Evolutionary conservation across 2,113 vertebrate genomes (phyloP).

Genomic region (Chaetodon auriga): DNA sequence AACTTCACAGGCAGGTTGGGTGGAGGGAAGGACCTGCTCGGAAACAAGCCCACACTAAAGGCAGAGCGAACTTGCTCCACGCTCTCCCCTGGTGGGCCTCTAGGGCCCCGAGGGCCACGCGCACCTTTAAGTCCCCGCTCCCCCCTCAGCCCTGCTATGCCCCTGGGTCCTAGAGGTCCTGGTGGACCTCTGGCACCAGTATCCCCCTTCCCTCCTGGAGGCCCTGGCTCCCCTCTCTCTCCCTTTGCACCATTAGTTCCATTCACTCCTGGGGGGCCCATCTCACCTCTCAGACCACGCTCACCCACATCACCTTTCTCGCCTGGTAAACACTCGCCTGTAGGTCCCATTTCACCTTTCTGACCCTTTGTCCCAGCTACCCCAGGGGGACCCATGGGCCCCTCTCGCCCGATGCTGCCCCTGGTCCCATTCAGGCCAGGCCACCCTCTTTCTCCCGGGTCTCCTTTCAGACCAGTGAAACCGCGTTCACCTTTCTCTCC

Average conservation of each 20-base stretch:
- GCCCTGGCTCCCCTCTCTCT: conserved; percentile 77
- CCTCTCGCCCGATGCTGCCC: conserved; percentile 81
- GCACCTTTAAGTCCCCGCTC: conserved; percentile 88
- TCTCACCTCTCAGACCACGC: conserved; percentile 85
- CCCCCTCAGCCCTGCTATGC: conserved; percentile 86
- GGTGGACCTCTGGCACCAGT: conserved; percentile 81
- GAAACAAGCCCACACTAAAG: conserved; percentile 92
- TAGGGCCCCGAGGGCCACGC: conserved; percentile 86
- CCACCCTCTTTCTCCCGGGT: conserved; percentile 90
- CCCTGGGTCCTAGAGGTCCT: conserved; percentile 88
- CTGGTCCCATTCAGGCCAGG: conserved; percentile 88
- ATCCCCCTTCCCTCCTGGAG: conserved; percentile 89
- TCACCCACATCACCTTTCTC: conserved; percentile 86
- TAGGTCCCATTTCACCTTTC: conserved; percentile 88
- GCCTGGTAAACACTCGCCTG: conserved; percentile 79
- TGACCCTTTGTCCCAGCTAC: conserved; percentile 86
- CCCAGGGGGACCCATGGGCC: conserved; percentile 83
- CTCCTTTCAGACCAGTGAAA: conserved; percentile 88
- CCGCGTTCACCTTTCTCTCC: conserved; percentile 90
- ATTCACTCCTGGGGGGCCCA: conserved; percentile 71
- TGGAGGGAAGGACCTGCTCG: conserved; percentile 90
- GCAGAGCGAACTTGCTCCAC: conserved; percentile 80
- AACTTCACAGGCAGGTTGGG: conserved; percentile 91
- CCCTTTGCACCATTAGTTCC: conserved; percentile 84
- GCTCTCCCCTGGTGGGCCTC: conserved; percentile 85